Conservation (phyloP, 1,140 invertebrate species). For the Psilanteris sp. region DNA sequence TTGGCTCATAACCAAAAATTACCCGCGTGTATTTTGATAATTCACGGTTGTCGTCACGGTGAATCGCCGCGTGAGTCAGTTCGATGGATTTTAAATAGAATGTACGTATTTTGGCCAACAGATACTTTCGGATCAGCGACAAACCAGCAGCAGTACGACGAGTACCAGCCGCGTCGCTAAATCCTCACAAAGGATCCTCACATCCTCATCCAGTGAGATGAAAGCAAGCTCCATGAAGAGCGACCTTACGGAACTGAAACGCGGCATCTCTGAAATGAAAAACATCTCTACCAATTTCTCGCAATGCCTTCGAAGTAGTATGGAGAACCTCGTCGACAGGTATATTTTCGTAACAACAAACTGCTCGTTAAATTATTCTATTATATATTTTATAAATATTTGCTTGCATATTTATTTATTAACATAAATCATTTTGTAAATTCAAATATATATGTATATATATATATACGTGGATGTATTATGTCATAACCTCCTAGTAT, state of each 20-base stretch:
- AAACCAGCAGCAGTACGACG: slow-evolving; percentile 60
- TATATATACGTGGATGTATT: too few species aligned
- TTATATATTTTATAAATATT: too few species aligned
- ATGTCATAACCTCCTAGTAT: too few species aligned
- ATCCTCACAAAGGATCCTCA: slow-evolving; percentile 73
- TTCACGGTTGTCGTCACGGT: slow-evolving; percentile 48
- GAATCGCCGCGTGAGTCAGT: slow-evolving; percentile 51
- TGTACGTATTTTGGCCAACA: slow-evolving; percentile 48
- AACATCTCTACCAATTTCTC: slow-evolving; percentile 79
- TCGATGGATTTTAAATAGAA: slow-evolving; percentile 63
- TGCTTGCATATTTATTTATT: too few species aligned
- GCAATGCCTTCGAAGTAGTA: slow-evolving; percentile 72
- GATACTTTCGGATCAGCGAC: slow-evolving; percentile 65
- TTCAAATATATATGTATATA: too few species aligned
- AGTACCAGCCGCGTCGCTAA: slow-evolving; percentile 62
- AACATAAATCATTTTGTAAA: too few species aligned
- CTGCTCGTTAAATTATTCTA: too few species aligned
- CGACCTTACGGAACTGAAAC: slow-evolving; percentile 81
- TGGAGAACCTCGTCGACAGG: slow-evolving; percentile 78
- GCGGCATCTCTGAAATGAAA: slow-evolving; percentile 82
- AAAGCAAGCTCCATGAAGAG: slow-evolving; percentile 80
- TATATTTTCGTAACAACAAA: too few species aligned
- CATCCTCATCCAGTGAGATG: slow-evolving; percentile 77
- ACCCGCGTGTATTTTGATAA: slow-evolving; percentile 43
- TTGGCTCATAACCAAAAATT: slow-evolving; percentile 52